These are phyloP conservation scores for Noctua comes DNA, from an alignment of 2,888 invertebrate species.

Conservation along the genomic window DNA sequence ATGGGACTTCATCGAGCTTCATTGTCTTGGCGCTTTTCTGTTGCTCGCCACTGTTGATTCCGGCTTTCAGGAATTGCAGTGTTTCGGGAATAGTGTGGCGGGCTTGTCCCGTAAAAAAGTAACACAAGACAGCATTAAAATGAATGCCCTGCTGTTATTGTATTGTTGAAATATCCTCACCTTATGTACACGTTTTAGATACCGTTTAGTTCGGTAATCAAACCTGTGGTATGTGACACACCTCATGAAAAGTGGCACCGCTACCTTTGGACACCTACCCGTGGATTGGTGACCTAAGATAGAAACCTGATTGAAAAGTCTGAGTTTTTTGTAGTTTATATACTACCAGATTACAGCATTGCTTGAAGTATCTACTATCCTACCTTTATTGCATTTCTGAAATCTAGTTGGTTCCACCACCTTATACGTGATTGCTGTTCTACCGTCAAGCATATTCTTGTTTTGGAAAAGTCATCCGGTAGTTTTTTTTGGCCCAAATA, in stretches of 20 bases:
- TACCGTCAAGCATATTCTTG: neutral
- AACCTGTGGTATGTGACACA: neutral
- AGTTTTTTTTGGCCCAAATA: neutral
- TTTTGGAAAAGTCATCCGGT: no score
- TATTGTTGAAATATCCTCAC: neutral
- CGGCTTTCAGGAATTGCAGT: no score
- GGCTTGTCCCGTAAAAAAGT: no score
- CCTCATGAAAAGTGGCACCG: slow-evolving; percentile 8
- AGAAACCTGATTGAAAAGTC: neutral
- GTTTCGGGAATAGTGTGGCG: no score
- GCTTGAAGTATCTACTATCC: neutral
- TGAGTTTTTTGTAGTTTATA: neutral
- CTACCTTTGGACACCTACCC: slow-evolving; percentile 13
- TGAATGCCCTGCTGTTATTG: no score
- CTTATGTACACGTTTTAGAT: neutral
- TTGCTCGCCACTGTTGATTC: no score
- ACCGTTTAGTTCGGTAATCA: neutral
- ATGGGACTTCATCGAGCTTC: no score
- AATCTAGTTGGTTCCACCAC: neutral
- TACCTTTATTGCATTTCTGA: neutral
- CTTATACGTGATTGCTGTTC: no score
- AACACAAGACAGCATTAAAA: no score
- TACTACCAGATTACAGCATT: neutral
- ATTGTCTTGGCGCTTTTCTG: no score
- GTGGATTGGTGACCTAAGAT: neutral